These are phyloP conservation scores for Lucinisca nassula DNA, from an alignment of 2,888 invertebrate genomes.

Conservation along the genomic window DNA sequence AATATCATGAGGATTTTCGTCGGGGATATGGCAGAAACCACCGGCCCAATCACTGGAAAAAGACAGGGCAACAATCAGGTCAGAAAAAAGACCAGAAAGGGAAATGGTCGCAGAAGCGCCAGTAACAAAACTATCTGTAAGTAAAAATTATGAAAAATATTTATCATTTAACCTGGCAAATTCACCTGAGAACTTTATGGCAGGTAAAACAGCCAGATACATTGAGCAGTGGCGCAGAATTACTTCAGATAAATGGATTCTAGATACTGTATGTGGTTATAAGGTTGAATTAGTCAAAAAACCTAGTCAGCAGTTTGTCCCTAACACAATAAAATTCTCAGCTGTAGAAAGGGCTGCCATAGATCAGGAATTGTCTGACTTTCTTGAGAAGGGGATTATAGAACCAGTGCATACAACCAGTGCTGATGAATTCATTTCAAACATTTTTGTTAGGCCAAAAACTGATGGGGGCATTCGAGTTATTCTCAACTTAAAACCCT, in stretches of 20 bases:
- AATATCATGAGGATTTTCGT: not conserved
- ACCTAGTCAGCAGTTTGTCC: not conserved
- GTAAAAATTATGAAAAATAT: not conserved
- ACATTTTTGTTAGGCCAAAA: not conserved
- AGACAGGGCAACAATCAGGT: too few relatives aligned
- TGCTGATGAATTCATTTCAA: not conserved
- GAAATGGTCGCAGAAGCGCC: not conserved
- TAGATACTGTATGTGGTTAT: not conserved
- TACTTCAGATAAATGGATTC: slow-evolving; percentile 26
- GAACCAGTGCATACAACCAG: not conserved
- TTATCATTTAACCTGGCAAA: not conserved
- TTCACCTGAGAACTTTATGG: slow-evolving; percentile 14
- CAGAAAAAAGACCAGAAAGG: not conserved
- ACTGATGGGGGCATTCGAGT: not conserved
- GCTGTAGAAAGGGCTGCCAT: not conserved
- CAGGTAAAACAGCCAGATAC: not conserved
- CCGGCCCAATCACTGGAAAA: too few relatives aligned
- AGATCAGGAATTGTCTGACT: not conserved
- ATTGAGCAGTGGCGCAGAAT: not conserved
- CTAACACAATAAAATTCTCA: not conserved
- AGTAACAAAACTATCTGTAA: not conserved
- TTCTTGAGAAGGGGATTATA: not conserved
- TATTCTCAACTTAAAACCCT: not conserved
- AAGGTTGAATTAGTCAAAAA: not conserved
- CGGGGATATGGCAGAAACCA: too few relatives aligned